phyloP scores from a whole-genome alignment of 2,888 invertebrate species.

The Yponomeuta evonymella region DNA sequence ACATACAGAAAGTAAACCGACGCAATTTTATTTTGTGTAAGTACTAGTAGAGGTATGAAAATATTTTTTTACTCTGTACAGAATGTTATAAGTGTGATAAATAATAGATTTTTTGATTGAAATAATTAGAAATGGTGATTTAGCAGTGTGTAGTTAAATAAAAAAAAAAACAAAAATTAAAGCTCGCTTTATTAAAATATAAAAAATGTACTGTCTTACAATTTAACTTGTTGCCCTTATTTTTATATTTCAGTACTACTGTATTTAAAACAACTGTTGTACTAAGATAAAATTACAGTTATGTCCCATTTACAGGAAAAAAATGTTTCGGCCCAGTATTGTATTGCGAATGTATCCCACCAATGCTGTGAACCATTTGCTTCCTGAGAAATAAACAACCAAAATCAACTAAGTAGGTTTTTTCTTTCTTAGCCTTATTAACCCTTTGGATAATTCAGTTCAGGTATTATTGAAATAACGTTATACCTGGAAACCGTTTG shows the following conservation, averaged over 20 bases:
- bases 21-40: slow-evolving; percentile 49
- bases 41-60: slow-evolving; percentile 62
- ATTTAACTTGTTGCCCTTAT: slow-evolving; percentile 59
- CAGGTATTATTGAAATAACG: not conserved
- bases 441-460: not conserved
- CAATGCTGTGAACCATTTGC: slow-evolving; percentile 76
- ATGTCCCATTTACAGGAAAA: slow-evolving; percentile 53
- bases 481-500: not conserved
- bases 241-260: slow-evolving; percentile 71
- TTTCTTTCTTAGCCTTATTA: slow-evolving; percentile 33
- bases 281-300: slow-evolving; percentile 48
- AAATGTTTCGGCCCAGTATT: slow-evolving; percentile 68
- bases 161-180: slow-evolving; percentile 45
- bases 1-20: slow-evolving; percentile 14
- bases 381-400: slow-evolving; percentile 74
- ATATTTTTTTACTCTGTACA: slow-evolving; percentile 76
- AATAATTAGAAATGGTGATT: slow-evolving; percentile 72
- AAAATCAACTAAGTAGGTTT: slow-evolving; percentile 46
- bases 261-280: slow-evolving; percentile 68
- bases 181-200: slow-evolving; percentile 66
- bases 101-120: slow-evolving; percentile 55
- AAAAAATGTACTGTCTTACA: slow-evolving; percentile 49
- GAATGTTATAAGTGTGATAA: slow-evolving; percentile 72
- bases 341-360: slow-evolving; percentile 70
- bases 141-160: slow-evolving; percentile 69